Base-by-base conservation (phyloP, 2,113 vertebrate species). In the Neodontobutis hainanensis region DNA sequence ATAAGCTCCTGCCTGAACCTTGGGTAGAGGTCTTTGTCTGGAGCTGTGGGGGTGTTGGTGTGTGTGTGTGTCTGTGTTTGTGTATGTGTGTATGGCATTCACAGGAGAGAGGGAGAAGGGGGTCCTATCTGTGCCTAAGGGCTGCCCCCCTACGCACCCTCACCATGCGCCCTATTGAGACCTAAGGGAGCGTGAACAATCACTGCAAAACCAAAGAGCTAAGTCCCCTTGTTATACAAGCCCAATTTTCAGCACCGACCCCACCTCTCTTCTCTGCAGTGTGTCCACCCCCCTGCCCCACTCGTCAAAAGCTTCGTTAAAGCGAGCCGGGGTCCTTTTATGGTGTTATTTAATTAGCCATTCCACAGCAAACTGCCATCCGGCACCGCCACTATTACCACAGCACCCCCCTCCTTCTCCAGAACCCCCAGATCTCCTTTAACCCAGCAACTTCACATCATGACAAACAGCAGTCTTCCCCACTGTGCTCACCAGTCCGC, bases 171-270 rank as follows among this genome's bases (percentile, higher is more conserved):
- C 87, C 92, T 87, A 95, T 96, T 96, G 92, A 95, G 88, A 90
- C 87, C 90, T 94, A 95, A 95, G 95, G 94, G 93, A 95, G 93
- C 94, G 93, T 96, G 93, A 95, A 95, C 92, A 94, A 94, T 93
- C 90, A 92, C 91, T 92, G 93, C 93, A 93, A 93, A 95, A 93
- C 93, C 92, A 92, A 93, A 94, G 92, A 92, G 92, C 93, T 94
- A 94, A 94, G 93, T 88, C 92, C 90, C 85, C 94, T 95, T 95
- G 94, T 95, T 94, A 91, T 92, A 95, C 94, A 95, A 93, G 93
- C 86, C 91, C 93, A 93, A 93, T 94, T 93, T 93, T 89, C 81
- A 73, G 81, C 81, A 78, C 69, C 80, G 40, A 66, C 67, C 81
- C 89, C 78, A 81, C 86, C 85, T 88, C 89, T 90, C 90, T 77